These are phyloP conservation scores for Eupithecia abbreviata DNA, from an alignment of 2,888 invertebrate species.

Conservation along the genomic window DNA sequence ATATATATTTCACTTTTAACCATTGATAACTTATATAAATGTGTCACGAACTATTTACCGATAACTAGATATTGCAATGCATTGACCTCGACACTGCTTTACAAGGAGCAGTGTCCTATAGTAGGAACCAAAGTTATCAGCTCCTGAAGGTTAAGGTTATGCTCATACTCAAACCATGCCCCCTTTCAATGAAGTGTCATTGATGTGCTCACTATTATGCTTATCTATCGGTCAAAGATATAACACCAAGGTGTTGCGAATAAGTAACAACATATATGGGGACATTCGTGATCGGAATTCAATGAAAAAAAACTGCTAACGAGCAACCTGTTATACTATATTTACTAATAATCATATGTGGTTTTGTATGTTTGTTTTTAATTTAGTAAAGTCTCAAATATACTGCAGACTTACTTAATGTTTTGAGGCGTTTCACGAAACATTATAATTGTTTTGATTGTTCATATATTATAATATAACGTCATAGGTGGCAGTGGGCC, in stretches of 20 bases:
- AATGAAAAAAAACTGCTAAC: slow-evolving; percentile 22
- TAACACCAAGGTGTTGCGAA: slow-evolving; percentile 49
- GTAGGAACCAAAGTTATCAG: not conserved
- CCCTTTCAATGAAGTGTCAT: slow-evolving; percentile 51
- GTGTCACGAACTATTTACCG: not conserved
- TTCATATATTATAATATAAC: not conserved
- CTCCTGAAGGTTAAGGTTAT: slow-evolving; percentile 49
- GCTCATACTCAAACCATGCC: slow-evolving; percentile 51
- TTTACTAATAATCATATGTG: not conserved
- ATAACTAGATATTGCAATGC: slow-evolving; percentile 3
- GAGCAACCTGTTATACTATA: slow-evolving; percentile 15
- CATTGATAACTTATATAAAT: not conserved
- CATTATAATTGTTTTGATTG: not conserved
- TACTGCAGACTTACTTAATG: too few relatives aligned
- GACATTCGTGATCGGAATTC: slow-evolving; percentile 44
- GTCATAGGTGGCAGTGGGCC: too few relatives aligned
- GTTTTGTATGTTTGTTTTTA: slow-evolving; percentile 1
- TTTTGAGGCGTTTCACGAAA: not conserved
- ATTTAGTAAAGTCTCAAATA: not conserved
- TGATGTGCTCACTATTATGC: slow-evolving; percentile 51
- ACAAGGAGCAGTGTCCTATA: not conserved
- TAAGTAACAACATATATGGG: slow-evolving; percentile 38
- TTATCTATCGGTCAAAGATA: slow-evolving; percentile 56
- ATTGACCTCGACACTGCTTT: slow-evolving; percentile 4
- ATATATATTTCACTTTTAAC: too few relatives aligned